These are phyloP conservation scores for Cacatua alba DNA, from an alignment of 2,113 vertebrate genomes.

Conservation along the genomic window DNA sequence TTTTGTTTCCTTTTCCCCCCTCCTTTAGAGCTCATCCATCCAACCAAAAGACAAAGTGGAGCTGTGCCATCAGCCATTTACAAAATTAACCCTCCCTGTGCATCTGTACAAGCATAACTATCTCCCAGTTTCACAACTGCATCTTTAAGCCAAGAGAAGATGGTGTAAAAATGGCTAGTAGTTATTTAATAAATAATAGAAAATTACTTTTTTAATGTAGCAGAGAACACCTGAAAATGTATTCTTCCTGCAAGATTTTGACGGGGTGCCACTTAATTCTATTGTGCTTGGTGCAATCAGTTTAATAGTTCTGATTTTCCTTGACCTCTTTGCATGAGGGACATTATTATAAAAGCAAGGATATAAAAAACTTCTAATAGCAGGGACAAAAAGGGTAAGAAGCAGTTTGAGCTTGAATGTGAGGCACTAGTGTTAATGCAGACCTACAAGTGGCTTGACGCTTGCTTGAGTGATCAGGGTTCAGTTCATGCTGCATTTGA, in stretches of 20 bases:
- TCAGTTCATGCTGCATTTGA: constrained; percentile 3
- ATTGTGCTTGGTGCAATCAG: not conserved
- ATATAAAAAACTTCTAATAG: not conserved
- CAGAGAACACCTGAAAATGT: not conserved
- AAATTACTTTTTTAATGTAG: not conserved
- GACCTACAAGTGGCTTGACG: not conserved
- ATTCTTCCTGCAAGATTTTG: not conserved
- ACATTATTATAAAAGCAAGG: not conserved
- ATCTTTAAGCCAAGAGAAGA: not conserved
- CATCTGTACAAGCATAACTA: not conserved
- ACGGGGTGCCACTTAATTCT: not conserved
- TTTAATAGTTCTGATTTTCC: constrained; percentile 3
- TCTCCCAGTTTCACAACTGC: not conserved
- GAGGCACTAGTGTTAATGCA: not conserved
- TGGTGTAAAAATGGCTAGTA: not conserved
- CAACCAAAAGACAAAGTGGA: not conserved
- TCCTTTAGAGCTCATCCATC: not conserved
- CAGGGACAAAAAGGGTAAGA: not conserved
- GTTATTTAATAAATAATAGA: not conserved
- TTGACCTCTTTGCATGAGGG: not conserved
- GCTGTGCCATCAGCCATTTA: not conserved
- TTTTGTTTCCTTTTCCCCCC: not conserved
- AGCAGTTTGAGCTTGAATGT: not conserved
- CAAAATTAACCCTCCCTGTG: not conserved
- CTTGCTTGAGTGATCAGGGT: not conserved